Base-by-base conservation (phyloP, 2,113 vertebrate genomes). In the Hemibagrus wyckioides region DNA sequence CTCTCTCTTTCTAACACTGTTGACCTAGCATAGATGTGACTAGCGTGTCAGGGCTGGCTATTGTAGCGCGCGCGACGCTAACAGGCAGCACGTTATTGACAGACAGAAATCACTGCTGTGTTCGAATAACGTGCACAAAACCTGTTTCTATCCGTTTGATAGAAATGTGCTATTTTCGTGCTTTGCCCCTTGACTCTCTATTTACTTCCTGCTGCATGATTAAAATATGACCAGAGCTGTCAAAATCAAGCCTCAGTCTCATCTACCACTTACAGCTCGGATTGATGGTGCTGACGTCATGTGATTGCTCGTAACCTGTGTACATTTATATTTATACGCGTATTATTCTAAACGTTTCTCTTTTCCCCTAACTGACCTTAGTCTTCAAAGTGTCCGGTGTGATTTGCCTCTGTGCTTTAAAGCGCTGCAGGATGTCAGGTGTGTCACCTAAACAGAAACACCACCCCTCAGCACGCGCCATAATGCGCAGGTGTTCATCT, bases 1-100 rank as follows among this genome's bases (percentile, higher is more conserved):
- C 28, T 1, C 10, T 25, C 30, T 25, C 44, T n/a, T n/a, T 86
- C 36, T 30, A 28, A 44, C 36, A 13, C 14, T 61, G 21, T 28
- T 86, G 30, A 80, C 41, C 85, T 86, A 85, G 85, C 85, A 65
- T 56, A 25, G 65, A 59, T 25, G 44, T 52, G 82, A 50, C 36
- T 83, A 83, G 82, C 82, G 81, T 25, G 25, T 19, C 41, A 33
- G 41, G 56, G 19, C 11, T 69, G 25, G 41, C 54, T 56, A 41
- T 48, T 73, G 71, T 61, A 76, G 65, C 79, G 14, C 79, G 14
- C 75, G 75, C 75, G 67, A 28, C 48, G 48, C 63, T 82, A 73
- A 50, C 39, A 48, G 67, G 39, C 44, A n/a, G 59, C 36, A 23
- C 33, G 0, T n/a, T 39, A 19, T 54, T 30, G 63, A 81, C 63